Base-by-base conservation (phyloP, 2,113 vertebrate species). In the Trichechus manatus region DNA sequence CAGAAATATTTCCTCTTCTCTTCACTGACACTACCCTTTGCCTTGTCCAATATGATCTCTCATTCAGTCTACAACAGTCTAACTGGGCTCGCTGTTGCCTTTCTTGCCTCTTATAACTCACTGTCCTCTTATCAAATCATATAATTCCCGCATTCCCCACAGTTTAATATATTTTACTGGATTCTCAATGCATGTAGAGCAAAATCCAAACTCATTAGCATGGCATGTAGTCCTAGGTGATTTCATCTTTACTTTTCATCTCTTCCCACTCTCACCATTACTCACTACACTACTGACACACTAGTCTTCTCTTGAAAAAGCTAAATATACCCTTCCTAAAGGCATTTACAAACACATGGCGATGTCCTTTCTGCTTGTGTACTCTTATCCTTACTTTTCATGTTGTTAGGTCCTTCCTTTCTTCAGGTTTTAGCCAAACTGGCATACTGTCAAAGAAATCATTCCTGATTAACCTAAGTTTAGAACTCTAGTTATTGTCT, bases 341-440 rank as follows among this genome's bases (percentile, higher is more conserved):
- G 19, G 22, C 20, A 33, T 84, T 15, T 87, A 9, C 14, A 77
- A 29, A 14, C 6, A 61, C 1, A 70, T n/a, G 39, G 63, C 31
- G 11, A 47, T 23, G 11, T 61, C 84, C 9, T 87, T 70, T 93
- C 20, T 20, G 2, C 72, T 81, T 4, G 25, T 19, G 7, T 5
- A 64, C 8, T 94, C 22, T 29, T 59, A 68, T 6, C 31, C 33
- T 19, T 70, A 36, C 17, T 20, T 17, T 70, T 70, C 33, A 36
- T 70, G 13, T 81, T 77, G 27, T 9, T 39, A 66, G 22, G 7
- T 3, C 29, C 11, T 87, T 80, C 19, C 29, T 63, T 80, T 84
- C 59, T 61, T 96, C 36, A 91, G n/a, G 19, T 74, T 96, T 93
- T 47, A 93, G n/a, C 20, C 6, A 87, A 84, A 33, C 2, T 44